Conservation (phyloP, 2,888 invertebrate genomes). For the Fabriciana adippe region DNA sequence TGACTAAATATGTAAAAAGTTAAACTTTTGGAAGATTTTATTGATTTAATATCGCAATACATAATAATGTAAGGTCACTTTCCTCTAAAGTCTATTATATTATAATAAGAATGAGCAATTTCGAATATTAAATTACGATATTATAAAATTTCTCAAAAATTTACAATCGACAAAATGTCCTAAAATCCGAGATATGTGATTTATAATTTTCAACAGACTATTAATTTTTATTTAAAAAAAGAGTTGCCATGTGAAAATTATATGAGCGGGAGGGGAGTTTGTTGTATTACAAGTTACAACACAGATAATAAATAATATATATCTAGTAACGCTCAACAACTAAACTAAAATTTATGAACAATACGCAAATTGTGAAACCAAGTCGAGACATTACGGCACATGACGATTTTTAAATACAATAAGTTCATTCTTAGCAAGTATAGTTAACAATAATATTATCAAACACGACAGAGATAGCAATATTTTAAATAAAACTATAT, state of each 20-base stretch:
- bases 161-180: constrained; percentile 29
- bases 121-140: constrained; percentile 33
- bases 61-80: constrained; percentile 49
- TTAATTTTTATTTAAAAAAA: constrained; percentile 14
- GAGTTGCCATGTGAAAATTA: constrained; percentile 40
- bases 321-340: constrained; percentile 78
- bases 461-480: neutral
- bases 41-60: constrained; percentile 35
- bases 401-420: constrained; percentile 15
- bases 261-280: constrained; percentile 59
- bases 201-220: constrained; percentile 2
- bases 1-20: constrained; percentile 27
- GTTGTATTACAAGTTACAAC: constrained; percentile 72
- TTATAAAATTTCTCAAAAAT: constrained; percentile 37
- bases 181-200: constrained; percentile 34
- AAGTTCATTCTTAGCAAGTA: neutral
- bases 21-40: constrained; percentile 34
- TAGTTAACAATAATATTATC: neutral
- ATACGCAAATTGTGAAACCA: constrained; percentile 35
- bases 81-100: constrained; percentile 44
- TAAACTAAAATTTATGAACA: constrained; percentile 57
- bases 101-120: constrained; percentile 41
- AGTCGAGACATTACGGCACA: constrained; percentile 8
- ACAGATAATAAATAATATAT: constrained; percentile 71
- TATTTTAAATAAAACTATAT: neutral